Evolutionary conservation across 2,113 vertebrate genomes (phyloP), one percentile per base, ranked within the genome.

Genomic region (Abramis brama): DNA sequence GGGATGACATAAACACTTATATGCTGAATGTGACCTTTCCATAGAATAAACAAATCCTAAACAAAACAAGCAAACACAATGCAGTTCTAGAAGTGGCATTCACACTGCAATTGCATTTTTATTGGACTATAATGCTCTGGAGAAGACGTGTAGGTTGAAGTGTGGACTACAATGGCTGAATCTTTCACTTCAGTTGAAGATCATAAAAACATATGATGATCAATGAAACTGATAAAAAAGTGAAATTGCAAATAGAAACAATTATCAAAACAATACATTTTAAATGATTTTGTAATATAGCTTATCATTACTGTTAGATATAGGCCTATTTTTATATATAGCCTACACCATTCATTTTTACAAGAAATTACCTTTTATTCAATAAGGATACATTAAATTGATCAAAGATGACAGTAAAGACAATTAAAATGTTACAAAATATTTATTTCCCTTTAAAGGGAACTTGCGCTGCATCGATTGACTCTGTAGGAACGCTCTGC

Each of bases 101-200:
- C 15, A 19, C 30, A 70, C 8, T 7, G 30, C 30, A 36, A 3
- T 17, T 21, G 15, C 7, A 10, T 9, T 36, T 64, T 19, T 70
- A 70, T 21, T 36, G 23, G 59, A 4, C 59, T 36, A 39, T 70
- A 7, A 27, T 27, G 30, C 19, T 78, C 30, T 59, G 76, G 17
- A 60, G 55, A 25, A 60, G 21, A n/a, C 33, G 27, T 60, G 77
- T 79, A 25, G 77, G 77, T 17, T 59, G 52, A 39, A 57, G 76
- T 78, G 27, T 78, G 76, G 76, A 30, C 19, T n/a, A 33, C 47
- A 55, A 11, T 27, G 75, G 52, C 15, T 12, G 17, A 9, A 3
- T 36, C 30, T 78, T 78, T 11, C 50, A 23, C 43, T 43, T 71
- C 68, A 23, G 68, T 19, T 30, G 30, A 30, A 30, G 30, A 10